Percentiles rank a stretch among this genome's conserved stretches.
phyloP scores from a whole-genome alignment of 2,797 vertebrate genomes.

The Lepus townsendii region DNA sequence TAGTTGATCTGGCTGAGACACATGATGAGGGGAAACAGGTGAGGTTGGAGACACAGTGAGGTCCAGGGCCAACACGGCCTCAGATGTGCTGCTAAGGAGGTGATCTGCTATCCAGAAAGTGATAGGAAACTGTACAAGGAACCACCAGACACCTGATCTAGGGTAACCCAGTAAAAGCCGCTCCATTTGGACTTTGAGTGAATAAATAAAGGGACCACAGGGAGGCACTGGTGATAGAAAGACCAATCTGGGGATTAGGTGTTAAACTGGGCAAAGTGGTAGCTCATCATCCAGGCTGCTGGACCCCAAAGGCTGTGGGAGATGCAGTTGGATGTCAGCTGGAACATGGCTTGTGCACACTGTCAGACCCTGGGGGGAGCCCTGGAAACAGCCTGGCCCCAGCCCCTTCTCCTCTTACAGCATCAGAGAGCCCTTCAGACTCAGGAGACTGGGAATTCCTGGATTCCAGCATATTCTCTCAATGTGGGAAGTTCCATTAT shows the following conservation, averaged over 20 bases:
- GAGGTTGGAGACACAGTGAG: background rate
- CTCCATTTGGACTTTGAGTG: background rate
- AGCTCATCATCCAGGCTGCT: background rate
- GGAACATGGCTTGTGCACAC: background rate
- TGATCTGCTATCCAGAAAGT: background rate
- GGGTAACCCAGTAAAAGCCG: background rate
- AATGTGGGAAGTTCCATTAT: background rate
- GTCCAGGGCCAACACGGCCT: background rate
- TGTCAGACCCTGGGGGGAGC: background rate
- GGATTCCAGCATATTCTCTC: background rate
- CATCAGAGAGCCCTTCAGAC: background rate
- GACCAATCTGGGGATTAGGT: background rate
- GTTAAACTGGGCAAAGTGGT: constrained; percentile 18
- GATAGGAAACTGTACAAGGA: background rate
- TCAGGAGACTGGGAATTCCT: background rate
- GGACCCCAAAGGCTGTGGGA: background rate
- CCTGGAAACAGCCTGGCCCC: background rate
- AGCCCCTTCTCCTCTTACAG: background rate
- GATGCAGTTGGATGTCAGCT: background rate
- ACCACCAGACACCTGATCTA: background rate
- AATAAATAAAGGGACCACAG: background rate
- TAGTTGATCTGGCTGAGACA: background rate
- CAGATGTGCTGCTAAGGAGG: background rate
- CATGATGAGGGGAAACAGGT: too few relatives aligned
- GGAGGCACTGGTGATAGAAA: background rate